Percentiles rank a stretch among this genome's conserved stretches.
phyloP scores from a whole-genome alignment of 2,888 invertebrate genomes.

The Serripes groenlandicus region DNA sequence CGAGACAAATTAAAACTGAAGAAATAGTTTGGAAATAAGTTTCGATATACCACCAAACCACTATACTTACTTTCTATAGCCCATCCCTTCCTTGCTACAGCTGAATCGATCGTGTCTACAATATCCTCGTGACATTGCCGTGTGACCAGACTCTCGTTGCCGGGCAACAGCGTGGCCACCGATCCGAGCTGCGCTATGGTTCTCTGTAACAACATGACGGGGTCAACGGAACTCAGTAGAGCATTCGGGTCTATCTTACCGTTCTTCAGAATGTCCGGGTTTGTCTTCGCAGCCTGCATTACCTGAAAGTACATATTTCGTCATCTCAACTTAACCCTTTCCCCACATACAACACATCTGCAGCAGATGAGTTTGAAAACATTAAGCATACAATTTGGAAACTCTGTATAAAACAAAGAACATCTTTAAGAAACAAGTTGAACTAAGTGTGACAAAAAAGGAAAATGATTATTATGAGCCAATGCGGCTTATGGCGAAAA shows the following conservation, averaged over 20 bases:
- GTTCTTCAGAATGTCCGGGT: not conserved
- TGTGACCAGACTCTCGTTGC: constrained; percentile 17
- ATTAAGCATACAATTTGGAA: no score
- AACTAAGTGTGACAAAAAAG: no score
- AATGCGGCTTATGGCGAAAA: no score
- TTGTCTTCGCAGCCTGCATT: not conserved
- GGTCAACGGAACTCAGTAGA: constrained; percentile 23
- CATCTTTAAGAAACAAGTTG: no score
- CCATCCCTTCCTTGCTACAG: constrained; percentile 42
- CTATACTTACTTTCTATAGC: constrained; percentile 60
- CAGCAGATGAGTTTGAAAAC: no score
- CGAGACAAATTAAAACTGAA: no score
- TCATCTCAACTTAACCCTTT: no score
- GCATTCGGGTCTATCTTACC: not conserved
- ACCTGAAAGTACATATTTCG: not conserved
- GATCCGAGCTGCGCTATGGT: constrained; percentile 13
- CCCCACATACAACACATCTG: no score
- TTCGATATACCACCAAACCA: no score
- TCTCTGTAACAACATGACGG: constrained; percentile 14
- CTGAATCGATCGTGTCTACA: constrained; percentile 39
- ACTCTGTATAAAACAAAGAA: no score
- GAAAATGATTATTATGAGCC: no score
- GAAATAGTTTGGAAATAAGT: no score
- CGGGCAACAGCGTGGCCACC: constrained; percentile 16
- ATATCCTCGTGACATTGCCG: constrained; percentile 46